These are phyloP conservation scores for Galerucella pusilla DNA, from an alignment of 2,888 invertebrate species.

Conservation along the genomic window DNA sequence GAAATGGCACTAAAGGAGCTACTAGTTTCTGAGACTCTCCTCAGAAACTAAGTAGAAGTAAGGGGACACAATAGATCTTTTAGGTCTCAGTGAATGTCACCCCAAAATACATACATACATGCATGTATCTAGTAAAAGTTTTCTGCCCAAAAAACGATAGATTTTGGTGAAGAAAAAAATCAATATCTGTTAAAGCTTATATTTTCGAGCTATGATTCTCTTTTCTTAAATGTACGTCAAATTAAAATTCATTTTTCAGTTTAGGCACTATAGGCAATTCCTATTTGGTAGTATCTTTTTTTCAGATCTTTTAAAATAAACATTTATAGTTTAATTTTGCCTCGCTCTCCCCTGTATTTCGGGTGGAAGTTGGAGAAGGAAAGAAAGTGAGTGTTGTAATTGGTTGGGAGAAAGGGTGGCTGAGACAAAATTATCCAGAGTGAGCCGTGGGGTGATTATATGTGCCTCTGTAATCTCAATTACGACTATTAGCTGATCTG, in stretches of 20 bases:
- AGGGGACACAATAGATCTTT: too few species aligned
- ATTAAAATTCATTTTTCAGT: not conserved
- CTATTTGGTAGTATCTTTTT: not conserved
- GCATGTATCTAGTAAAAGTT: too few species aligned
- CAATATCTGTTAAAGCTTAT: too few species aligned
- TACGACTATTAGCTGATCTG: conserved; percentile 60
- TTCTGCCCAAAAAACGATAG: too few species aligned
- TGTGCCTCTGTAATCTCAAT: conserved; percentile 62
- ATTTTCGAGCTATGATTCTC: too few species aligned
- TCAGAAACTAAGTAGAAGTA: too few species aligned
- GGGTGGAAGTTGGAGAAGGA: conserved; percentile 16
- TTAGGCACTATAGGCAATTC: not conserved
- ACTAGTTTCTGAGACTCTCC: too few species aligned
- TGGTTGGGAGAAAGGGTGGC: conserved; percentile 40
- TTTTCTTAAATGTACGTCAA: too few species aligned
- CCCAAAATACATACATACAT: too few species aligned
- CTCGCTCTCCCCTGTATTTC: conserved; percentile 13
- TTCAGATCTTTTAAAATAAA: not conserved
- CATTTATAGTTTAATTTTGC: not conserved
- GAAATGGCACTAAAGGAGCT: too few species aligned
- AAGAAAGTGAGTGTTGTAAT: conserved; percentile 41
- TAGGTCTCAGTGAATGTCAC: too few species aligned
- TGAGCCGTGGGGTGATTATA: conserved; percentile 55
- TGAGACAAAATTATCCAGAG: conserved; percentile 40
- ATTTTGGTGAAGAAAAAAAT: too few species aligned